A percentile compares a stretch with the other conserved stretches of the same genome.
These are phyloP conservation scores for Axinella damicornis DNA, from an alignment of 37 sponge, comb jelly and placozoan genomes.

Conservation along the genomic window DNA sequence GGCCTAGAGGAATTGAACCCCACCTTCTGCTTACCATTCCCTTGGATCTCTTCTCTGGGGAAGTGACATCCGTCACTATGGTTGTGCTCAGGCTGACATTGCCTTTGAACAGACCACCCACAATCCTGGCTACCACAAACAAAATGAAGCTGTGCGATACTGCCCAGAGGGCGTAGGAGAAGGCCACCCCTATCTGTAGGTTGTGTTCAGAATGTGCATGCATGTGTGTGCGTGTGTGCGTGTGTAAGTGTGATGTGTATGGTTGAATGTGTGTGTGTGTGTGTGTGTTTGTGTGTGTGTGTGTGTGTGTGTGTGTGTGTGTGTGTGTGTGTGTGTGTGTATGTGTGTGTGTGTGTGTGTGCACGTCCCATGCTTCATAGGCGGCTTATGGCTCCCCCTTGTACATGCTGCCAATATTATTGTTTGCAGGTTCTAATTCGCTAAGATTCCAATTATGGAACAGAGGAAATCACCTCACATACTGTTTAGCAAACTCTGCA, in stretches of 20 bases:
- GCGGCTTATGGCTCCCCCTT: too few relatives aligned
- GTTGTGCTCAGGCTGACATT: constrained; percentile 88
- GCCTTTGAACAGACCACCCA: constrained; percentile 86
- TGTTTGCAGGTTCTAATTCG: too few relatives aligned
- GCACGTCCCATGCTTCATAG: background rate
- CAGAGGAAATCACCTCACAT: too few relatives aligned
- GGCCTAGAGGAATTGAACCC: too few relatives aligned
- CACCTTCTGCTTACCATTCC: constrained; percentile 91
- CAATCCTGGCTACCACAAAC: constrained; percentile 82
- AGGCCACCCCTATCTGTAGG: constrained; percentile 69
- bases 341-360: constrained; percentile 4
- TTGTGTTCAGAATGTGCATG: background rate
- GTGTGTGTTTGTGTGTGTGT: background rate
- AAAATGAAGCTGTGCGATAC: constrained; percentile 79
- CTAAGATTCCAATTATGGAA: too few relatives aligned
- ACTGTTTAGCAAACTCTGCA: too few relatives aligned
- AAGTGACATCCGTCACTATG: constrained; percentile 86
- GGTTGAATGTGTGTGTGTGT: constrained; percentile 19
- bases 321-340: constrained; percentile 43
- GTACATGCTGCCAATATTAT: too few relatives aligned
- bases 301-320: constrained; percentile 26
- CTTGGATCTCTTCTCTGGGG: constrained; percentile 60
- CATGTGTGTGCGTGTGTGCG: constrained; percentile 19
- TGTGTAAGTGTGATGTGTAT: too few relatives aligned
- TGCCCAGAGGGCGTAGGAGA: constrained; percentile 88